Evolutionary conservation across 1,140 invertebrate genomes (phyloP), one percentile per base, ranked within the genome.

Genomic region (Notospermus geniculatus): DNA sequence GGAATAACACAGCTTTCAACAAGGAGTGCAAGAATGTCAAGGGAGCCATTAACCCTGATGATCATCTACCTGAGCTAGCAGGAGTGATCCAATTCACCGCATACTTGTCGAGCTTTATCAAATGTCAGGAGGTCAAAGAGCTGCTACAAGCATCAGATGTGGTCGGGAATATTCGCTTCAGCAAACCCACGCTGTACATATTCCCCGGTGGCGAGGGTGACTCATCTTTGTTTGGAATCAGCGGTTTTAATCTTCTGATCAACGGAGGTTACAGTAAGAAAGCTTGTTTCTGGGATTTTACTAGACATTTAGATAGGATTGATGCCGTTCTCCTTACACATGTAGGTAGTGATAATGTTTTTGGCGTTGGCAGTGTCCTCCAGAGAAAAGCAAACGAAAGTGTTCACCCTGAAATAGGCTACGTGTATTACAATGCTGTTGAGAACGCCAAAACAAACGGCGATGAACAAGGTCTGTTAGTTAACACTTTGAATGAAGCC

Each of bases 131-230:
- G n/a, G 60, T 95, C 64, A 88, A 92, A 68, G 88, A 91, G 68
- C 84, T 95, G 60, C 86, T 97, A 73, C 90, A 93, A 74, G 89
- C 92, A 46, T 95, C 93, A 28, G 93, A 97, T 76, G 91, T 97
- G 59, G 94, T 98, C 50, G 95, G 95, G 60, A 97, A 95, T 81
- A 96, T 97, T 73, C 86, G 93, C 61, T 97, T 98, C 80, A 93
- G 88, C 73, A 90, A 94, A 84, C 95, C 95, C 22, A 97, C 95
- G 0, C 85, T 98, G 13, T 98, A 98, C 82, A 92, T 98, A 66
- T 98, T 98, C 85, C 95, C 95, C 9, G 93, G 92, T 55, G 93
- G 93, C 29, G 93, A 97, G 82, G 95, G 95, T 27, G 95, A 98
- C 77, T 93, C 95, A 9, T 92, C 94, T 4, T 86, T 98, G 22